Base-by-base conservation (phyloP, 2,113 vertebrate species). In the Rhizomys pruinosus region DNA sequence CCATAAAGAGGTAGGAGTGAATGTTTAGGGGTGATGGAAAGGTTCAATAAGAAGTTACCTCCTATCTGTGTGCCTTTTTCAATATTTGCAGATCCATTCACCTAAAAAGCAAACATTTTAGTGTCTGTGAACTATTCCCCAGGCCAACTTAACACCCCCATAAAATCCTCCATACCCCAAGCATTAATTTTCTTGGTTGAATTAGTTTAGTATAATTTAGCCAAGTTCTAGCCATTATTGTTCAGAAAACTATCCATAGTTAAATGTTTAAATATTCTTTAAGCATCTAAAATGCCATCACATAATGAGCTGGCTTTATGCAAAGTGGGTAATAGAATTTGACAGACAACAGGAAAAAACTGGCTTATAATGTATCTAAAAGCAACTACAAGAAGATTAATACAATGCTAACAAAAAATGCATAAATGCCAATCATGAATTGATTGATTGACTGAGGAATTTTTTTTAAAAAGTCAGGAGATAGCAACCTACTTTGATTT, bases 121-220 rank as follows among this genome's bases (percentile, higher is more conserved):
- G 11, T 76, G 2, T 42, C 23, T 52, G 47, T 52, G 47, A 52
- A 52, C 11, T 52, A 52, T 52, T 7, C 47, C 47, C 47, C 47
- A 52, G 47, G 47, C 47, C 47, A 52, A 52, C 47, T 52, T 52
- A 11, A 52, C 11, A 52, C 47, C 47, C 47, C 69, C 84, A n/a
- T 72, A 23, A 37, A 64, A 7, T 25, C 52, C n/a, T 87, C 44
- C 20, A 27, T 80, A 11, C 52, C n/a, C 52, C 88, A 76, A 80
- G 84, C 34, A 85, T 47, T 22, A 81, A 88, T 87, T 92, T 84
- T 95, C 47, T 74, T 95, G n/a, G n/a, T n/a, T n/a, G 15, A 91
- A 91, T 81, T 92, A 79, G 29, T 61, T 85, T 63, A 74, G 11
- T 68, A 17, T 92, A 80, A 55, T 8, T 79, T 84, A 69, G 32